Evolutionary conservation across 92 coral and sea anemone genomes (phyloP), one percentile per base, ranked within the genome.

Genomic region (Phenganax stokvisi): DNA sequence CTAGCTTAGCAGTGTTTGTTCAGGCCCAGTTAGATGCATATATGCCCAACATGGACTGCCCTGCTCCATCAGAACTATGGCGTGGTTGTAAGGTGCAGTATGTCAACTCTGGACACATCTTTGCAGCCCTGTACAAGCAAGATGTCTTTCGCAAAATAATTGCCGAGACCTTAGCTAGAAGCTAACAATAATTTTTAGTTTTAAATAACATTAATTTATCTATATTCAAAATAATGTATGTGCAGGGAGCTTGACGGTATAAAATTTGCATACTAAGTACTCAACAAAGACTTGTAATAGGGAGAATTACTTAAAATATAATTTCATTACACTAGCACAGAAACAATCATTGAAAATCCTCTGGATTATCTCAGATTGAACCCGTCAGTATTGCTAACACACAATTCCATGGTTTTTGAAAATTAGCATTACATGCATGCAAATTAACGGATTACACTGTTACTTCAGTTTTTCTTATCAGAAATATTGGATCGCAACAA

Each of bases 1-100:
- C 97, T 31, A 78, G 88, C 51, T 80, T 96, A 51, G 97, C 87
- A 1, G 89, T 85, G 58, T 96, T 96, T 89, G 86, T 96, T 44
- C 89, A 87, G 7, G 99, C 99, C 25, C 73, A 86, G 51, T 85
- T 86, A 59, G 99, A 96, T 87, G 99, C 91, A 6, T 96, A 96
- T 71, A 84, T 96, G n/a, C 99, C 99, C 7, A 89, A 87, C 16
- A 90, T 90, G 51, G 87, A 87, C 67, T 80, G 89, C 16, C 65
- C 69, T 30, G 88, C 89, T 51, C 92, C 94, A 1, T 63, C 69
- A 51, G 86, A 84, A 27, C 77, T 96, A 54, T 96, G 99, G 99
- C 91, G 87, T 30, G 97, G 93, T 9, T 88, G 97, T 77, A 73
- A 87, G 54, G 96, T 92, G 16, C 84, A 86, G 54, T 92, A 87